Evolutionary conservation across 2,113 vertebrate species (phyloP), one percentile per base, ranked within the genome.

Genomic region (Antigone vipio): DNA sequence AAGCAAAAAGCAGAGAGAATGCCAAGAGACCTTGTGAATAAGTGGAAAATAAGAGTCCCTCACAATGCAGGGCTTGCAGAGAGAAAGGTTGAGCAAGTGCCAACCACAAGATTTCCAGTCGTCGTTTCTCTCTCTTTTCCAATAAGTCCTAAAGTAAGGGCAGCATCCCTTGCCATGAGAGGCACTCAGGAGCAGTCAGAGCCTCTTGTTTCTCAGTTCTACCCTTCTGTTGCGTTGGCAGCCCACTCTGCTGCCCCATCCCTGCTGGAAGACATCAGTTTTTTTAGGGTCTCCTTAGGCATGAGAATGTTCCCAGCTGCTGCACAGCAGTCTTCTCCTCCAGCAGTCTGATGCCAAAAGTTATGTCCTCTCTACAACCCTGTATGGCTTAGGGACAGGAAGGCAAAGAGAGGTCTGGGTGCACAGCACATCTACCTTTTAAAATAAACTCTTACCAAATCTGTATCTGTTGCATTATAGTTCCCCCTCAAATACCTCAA

Each of bases 401-500:
- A 32, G 21, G 24, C 53, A 81, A 49, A 52, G 50, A 64, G 23
- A 23, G 6, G 32, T 8, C 23, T 69, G 17, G 15, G 8, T 44
- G 15, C 44, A 69, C 29, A n/a, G 34, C 44, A 63, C 21, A 13
- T 8, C 21, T 9, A 49, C 9, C 38, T 69, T 69, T 63, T 29
- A 64, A 80, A 84, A 52, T 21, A 42, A 53, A 14, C 45, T 63
- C 34, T 58, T 47, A 78, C 22, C 12, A 68, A 44, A 68, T 24
- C 35, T 21, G 22, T 17, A 34, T 74, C 60, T 94, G 40, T 52
- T 74, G 69, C 40, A 30, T 22, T 60, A 50, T 1, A 50, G n/a
- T 12, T n/a, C 13, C 26, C 5, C 6, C 3, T 13, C 0, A 0
- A 59, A 50, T 7, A 44, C 19, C 29, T 68, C 34, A 40, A 45